Conservation (phyloP, 2,113 vertebrate species). For the Eulemur macaco region DNA sequence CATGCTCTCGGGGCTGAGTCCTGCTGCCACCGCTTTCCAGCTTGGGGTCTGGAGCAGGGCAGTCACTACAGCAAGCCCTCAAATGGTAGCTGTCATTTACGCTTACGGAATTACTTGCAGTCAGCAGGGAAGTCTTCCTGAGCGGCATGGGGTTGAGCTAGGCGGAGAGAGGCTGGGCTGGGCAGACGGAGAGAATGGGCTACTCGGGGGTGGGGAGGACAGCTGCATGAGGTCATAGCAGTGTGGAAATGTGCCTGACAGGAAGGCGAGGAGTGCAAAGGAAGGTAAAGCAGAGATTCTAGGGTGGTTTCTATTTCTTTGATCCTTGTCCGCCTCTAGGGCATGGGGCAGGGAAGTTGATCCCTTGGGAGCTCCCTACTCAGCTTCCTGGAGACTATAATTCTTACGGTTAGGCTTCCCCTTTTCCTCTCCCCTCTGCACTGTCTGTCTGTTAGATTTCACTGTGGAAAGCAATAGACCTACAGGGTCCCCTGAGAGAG, state of each 20-base stretch:
- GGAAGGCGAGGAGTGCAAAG: neutral
- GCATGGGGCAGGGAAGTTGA: neutral
- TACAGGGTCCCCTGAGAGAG: neutral
- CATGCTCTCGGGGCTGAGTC: neutral
- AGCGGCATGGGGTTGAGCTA: neutral
- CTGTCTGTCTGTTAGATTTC: neutral
- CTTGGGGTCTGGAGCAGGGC: neutral
- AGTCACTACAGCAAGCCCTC: neutral
- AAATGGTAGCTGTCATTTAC: neutral
- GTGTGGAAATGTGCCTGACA: neutral
- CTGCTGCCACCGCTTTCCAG: neutral
- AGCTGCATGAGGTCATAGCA: neutral
- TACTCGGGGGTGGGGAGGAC: accelerated
- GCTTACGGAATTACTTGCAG: neutral
- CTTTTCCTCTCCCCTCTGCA: neutral
- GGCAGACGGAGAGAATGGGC: neutral
- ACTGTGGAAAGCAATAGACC: neutral
- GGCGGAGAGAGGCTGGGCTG: too few relatives aligned
- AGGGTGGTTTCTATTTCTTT: neutral
- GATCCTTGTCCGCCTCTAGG: neutral
- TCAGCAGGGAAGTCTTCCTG: neutral
- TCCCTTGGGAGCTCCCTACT: neutral
- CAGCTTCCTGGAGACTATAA: neutral
- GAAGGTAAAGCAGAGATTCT: neutral
- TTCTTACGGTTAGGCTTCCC: neutral